Conservation (phyloP, 2,888 invertebrate genomes). For the Ceraclea dissimilis region DNA sequence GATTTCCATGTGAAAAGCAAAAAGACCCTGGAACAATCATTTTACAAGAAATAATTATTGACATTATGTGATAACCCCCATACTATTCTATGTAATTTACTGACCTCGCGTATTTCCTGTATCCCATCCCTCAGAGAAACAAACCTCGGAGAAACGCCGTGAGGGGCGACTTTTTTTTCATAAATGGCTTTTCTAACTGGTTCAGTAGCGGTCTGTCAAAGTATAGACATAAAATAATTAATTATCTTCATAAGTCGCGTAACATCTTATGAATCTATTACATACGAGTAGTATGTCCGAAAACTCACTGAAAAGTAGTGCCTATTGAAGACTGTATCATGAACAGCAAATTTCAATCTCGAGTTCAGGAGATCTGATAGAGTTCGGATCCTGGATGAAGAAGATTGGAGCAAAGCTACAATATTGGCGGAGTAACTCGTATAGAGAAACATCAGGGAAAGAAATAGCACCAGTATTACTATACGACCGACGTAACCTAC, state of each 20-base stretch:
- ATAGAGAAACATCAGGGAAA: slow-evolving; percentile 62
- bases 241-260: too few species aligned
- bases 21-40: slow-evolving; percentile 47
- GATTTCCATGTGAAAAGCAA: slow-evolving; percentile 61
- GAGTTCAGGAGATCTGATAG: slow-evolving; percentile 58
- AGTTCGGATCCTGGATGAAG: slow-evolving; percentile 58
- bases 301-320: slow-evolving; percentile 55
- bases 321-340: slow-evolving; percentile 61
- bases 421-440: slow-evolving; percentile 72
- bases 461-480: slow-evolving; percentile 54
- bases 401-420: slow-evolving; percentile 65
- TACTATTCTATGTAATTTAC: neutral
- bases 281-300: neutral
- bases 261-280: neutral
- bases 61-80: too few species aligned
- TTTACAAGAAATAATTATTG: neutral
- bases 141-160: slow-evolving; percentile 50
- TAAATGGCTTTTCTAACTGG: slow-evolving; percentile 55
- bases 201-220: slow-evolving; percentile 55
- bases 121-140: slow-evolving; percentile 57
- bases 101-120: slow-evolving; percentile 44
- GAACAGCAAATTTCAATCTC: slow-evolving; percentile 56
- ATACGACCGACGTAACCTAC: slow-evolving; percentile 49
- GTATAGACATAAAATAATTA: too few species aligned
- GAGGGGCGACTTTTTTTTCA: slow-evolving; percentile 55